Evolutionary conservation across 2,888 invertebrate genomes (phyloP), one percentile per base, ranked within the genome.

Genomic region (Thelaira solivaga): DNA sequence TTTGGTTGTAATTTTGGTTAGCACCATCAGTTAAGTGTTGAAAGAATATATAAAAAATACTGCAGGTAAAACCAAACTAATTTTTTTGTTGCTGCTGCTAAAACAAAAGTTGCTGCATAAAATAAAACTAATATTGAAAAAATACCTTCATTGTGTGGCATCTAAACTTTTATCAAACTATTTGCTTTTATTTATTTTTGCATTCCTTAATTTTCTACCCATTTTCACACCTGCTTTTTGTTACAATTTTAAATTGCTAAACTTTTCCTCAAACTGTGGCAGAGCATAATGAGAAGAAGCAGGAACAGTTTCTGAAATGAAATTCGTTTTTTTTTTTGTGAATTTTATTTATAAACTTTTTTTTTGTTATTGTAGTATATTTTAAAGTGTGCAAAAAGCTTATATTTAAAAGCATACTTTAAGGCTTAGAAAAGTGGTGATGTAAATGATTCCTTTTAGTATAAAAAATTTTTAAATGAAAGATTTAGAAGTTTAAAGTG

Each of bases 151-250:
- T 43, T 62, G 49, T n/a, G n/a, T 69, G 62, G 43, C 53, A 55
- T 53, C 29, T 16, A 55, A 62, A 72, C 61, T 72, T 62, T 62
- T 53, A 22, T 26, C 39, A 39, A 51, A 20, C 65, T 13, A 34
- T 65, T 65, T 64, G 3, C 24, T 51, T 39, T 61, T 43, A n/a
- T n/a, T n/a, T n/a, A n/a, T n/a, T n/a, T n/a, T n/a, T n/a, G n/a
- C n/a, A 29, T 8, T 45, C 26, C 49, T 59, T 22, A 59, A 43
- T 69, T 47, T 59, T 39, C 29, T 57, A 20, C 13, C 22, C 49
- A 22, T 62, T 72, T 62, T 62, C 45, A 62, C 71, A 72, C 71
- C 71, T 72, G 62, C 45, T 45, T 62, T 71, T 64, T 53, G 55
- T 45, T 36, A 39, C 26, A 62, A 53, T 62, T 45, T 36, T n/a